These are phyloP conservation scores for Drosophila borealis DNA, from an alignment of 2,888 invertebrate species.

Conservation along the genomic window DNA sequence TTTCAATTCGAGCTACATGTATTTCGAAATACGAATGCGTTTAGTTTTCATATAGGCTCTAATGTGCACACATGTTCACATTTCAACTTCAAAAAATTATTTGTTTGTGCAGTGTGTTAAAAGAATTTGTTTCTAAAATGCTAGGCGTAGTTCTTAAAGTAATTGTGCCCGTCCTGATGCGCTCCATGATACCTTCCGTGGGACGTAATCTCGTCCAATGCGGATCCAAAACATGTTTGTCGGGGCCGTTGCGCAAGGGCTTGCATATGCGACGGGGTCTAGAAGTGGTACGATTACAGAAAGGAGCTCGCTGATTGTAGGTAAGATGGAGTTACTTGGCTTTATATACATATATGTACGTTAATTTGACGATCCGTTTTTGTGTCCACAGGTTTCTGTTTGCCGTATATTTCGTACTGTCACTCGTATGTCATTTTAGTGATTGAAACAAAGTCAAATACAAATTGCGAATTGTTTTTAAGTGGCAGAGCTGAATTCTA, in stretches of 20 bases:
- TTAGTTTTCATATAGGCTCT: background rate
- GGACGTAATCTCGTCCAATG: background rate
- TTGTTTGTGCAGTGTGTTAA: background rate
- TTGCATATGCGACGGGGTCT: background rate
- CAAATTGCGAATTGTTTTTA: no score
- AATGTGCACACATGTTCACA: background rate
- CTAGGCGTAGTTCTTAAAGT: background rate
- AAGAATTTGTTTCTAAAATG: slow-evolving; percentile 1
- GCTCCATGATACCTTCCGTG: background rate
- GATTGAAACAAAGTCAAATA: background rate
- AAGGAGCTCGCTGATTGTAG: no score
- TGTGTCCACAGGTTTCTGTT: background rate
- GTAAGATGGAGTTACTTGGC: no score
- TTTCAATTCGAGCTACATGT: background rate
- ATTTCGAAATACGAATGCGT: background rate
- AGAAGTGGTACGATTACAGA: background rate
- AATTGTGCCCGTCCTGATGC: slow-evolving; percentile 1
- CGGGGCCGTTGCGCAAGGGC: background rate
- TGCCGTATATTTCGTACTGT: background rate
- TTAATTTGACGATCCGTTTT: no score
- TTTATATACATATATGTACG: no score
- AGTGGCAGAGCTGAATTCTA: no score
- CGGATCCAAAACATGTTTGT: background rate
- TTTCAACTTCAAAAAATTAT: background rate
- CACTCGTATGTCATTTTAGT: background rate